phyloP scores from a whole-genome alignment of 2,113 vertebrate species.

The Hypocryptadius cinnamomeus region DNA sequence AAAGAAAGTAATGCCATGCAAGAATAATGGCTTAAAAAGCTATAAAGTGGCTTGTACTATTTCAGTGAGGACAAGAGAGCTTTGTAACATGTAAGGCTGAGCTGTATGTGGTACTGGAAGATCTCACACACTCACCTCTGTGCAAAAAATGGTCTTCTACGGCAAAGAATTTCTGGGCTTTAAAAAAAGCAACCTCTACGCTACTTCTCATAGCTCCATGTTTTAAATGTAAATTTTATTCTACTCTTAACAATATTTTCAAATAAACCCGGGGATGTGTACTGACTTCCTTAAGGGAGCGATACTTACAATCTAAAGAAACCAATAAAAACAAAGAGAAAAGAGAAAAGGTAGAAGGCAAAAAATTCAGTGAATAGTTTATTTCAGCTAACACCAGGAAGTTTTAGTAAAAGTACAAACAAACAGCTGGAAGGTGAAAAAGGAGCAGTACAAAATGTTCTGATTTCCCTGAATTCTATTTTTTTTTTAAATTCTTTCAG shows the following conservation, averaged over 20 bases:
- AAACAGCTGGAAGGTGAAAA: not conserved
- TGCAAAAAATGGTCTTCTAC: not conserved
- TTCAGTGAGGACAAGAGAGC: not conserved
- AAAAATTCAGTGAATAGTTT: not conserved
- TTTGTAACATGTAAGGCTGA: not conserved
- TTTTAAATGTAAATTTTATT: not conserved
- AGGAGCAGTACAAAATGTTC: not conserved
- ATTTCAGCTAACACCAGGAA: not conserved
- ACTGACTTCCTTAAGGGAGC: not conserved
- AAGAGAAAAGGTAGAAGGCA: not conserved
- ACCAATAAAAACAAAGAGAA: not conserved
- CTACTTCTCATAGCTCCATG: not conserved
- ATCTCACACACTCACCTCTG: not conserved
- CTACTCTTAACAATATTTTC: not conserved
- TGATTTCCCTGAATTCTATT: not conserved
- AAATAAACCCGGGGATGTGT: not conserved
- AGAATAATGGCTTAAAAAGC: not conserved
- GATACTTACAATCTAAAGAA: not conserved
- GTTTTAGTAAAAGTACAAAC: not conserved
- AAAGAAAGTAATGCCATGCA: not conserved
- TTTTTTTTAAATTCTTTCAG: not conserved
- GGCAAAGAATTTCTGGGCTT: not conserved
- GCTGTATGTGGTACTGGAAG: not conserved
- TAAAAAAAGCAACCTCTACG: not conserved
- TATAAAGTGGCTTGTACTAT: not conserved